A percentile compares a stretch with the other conserved stretches of the same genome.
Evolutionary conservation across 37 sponge, comb jelly and placozoan species (phyloP).

Genomic region (Cliona cf. orientalis): DNA sequence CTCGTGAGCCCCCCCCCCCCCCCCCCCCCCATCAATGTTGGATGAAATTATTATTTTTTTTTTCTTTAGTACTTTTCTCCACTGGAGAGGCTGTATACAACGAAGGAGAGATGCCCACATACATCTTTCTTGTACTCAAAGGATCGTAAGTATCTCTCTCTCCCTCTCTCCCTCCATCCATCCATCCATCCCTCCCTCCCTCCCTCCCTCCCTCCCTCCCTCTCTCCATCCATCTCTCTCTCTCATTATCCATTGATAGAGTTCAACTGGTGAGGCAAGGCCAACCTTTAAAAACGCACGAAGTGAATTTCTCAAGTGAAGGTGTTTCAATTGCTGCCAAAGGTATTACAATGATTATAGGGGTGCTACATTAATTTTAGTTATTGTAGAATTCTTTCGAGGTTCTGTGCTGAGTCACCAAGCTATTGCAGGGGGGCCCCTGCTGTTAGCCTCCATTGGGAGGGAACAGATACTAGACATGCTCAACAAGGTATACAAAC

Average conservation of each 20-base stretch:
- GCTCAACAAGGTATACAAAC: constrained; percentile 9
- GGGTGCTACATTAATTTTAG: background rate
- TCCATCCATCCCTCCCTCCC: too few species aligned
- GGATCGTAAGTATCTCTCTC: constrained; percentile 1
- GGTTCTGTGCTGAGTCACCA: background rate
- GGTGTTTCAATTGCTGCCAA: constrained; percentile 3
- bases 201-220: too few species aligned
- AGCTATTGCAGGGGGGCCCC: background rate
- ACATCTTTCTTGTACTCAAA: constrained; percentile 15
- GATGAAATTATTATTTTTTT: background rate
- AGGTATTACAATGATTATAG: background rate
- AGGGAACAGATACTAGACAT: background rate
- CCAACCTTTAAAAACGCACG: too few species aligned
- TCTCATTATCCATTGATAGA: too few species aligned
- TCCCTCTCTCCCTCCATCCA: background rate
- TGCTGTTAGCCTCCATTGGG: constrained; percentile 1
- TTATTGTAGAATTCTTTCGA: constrained; percentile 1
- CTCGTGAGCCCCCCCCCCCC: too few species aligned
- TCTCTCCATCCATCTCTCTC: too few species aligned
- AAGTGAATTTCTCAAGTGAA: constrained; percentile 5
- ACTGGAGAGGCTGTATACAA: constrained; percentile 21
- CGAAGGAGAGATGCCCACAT: constrained; percentile 3
- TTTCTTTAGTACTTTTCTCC: constrained; percentile 12
- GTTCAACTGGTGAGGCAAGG: too few species aligned
- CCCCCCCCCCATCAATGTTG: background rate